Evolutionary conservation across 2,888 invertebrate genomes (phyloP).

Genomic region (Meandrusa payeni): DNA sequence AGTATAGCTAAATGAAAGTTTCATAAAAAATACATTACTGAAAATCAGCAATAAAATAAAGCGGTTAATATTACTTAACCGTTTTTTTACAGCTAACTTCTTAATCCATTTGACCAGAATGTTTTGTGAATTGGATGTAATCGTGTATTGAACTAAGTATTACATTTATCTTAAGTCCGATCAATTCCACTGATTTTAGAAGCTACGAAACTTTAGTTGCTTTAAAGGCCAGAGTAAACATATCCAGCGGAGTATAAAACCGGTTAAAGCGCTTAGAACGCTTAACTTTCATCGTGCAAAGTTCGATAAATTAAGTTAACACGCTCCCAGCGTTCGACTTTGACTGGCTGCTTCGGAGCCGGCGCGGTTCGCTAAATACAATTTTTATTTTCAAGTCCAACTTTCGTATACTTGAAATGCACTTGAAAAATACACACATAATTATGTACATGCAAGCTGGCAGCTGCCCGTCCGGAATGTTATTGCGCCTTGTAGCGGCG

Average conservation of each 20-base stretch:
- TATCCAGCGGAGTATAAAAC: conserved; percentile 17
- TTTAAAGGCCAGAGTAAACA: conserved; percentile 14
- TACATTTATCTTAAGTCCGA: background rate
- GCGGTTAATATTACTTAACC: no score
- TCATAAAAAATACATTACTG: no score
- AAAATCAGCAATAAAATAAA: no score
- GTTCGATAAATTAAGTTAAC: conserved; percentile 30
- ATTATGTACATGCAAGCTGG: background rate
- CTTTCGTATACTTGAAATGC: conserved; percentile 16
- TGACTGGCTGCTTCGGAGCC: conserved; percentile 30
- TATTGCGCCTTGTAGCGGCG: background rate
- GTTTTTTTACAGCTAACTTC: no score
- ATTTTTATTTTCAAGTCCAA: conserved; percentile 17
- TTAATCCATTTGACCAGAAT: no score
- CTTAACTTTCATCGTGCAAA: conserved; percentile 19
- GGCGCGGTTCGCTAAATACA: conserved; percentile 27
- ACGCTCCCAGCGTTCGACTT: conserved; percentile 20
- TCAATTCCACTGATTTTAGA: conserved; percentile 2
- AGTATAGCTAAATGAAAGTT: no score
- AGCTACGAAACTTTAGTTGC: conserved; percentile 4
- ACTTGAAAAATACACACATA: conserved; percentile 15
- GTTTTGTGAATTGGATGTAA: no score
- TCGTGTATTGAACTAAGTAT: background rate
- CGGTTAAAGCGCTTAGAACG: conserved; percentile 17
- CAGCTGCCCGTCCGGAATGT: conserved; percentile 9